Percentiles rank a stretch among this genome's conserved stretches.
These are phyloP conservation scores for Tokudaia tokunoshimensis DNA, from an alignment of 2,797 vertebrate genomes.

Conservation along the genomic window DNA sequence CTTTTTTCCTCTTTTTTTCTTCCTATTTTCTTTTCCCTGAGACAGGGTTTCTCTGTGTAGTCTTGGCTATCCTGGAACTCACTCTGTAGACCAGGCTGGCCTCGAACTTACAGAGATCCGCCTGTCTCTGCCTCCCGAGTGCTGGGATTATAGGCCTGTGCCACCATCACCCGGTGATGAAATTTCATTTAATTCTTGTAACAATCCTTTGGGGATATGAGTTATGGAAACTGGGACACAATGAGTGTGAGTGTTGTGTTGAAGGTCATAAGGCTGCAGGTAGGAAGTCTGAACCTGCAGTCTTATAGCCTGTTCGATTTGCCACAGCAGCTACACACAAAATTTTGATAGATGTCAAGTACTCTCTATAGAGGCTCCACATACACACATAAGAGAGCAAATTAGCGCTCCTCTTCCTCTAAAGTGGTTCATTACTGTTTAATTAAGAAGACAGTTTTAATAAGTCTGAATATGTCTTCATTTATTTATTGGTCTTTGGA, in stretches of 20 bases:
- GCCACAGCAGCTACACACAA: neutral
- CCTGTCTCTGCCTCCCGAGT: neutral
- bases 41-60: neutral
- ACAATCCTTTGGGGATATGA: neutral
- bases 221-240: neutral
- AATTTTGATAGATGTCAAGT: neutral
- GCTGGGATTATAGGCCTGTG: neutral
- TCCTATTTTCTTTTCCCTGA: neutral
- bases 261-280: neutral
- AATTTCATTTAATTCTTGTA: slow-evolving; percentile 28
- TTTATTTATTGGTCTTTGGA: slow-evolving; percentile 42
- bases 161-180: neutral
- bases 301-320: neutral
- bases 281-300: neutral
- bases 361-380: neutral
- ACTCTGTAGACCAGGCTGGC: neutral
- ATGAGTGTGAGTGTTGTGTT: neutral
- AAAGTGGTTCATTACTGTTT: neutral
- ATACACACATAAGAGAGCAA: neutral
- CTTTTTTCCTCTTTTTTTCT: neutral
- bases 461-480: slow-evolving; percentile 5
- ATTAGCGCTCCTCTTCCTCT: neutral
- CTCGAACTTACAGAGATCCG: neutral
- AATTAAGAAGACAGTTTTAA: slow-evolving; percentile 12
- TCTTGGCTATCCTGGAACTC: neutral